Evolutionary conservation across 2,888 invertebrate genomes (phyloP).

Genomic region (Cyclophora punctaria): DNA sequence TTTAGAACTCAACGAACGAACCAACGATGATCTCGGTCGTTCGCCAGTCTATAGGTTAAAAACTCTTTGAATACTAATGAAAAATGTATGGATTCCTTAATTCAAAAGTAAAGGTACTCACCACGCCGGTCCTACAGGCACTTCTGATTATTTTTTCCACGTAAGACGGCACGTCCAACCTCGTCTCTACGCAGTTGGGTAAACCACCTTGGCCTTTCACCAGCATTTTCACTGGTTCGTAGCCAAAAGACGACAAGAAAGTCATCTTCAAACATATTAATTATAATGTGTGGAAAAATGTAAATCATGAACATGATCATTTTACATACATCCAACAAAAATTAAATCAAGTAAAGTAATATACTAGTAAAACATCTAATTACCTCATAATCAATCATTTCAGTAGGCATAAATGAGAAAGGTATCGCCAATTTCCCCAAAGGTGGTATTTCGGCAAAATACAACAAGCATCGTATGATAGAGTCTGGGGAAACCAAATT

Average conservation of each 20-base stretch:
- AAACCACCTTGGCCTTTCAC: constrained; percentile 63
- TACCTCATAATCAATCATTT: constrained; percentile 62
- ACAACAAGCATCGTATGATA: constrained; percentile 52
- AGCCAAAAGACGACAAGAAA: constrained; percentile 60
- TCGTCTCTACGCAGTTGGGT: constrained; percentile 56
- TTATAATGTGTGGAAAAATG: too few species aligned
- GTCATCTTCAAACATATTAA: constrained; percentile 28
- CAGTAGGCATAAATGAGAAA: constrained; percentile 62
- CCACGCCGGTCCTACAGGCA: constrained; percentile 43
- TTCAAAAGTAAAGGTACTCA: constrained; percentile 24
- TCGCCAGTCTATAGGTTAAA: too few species aligned
- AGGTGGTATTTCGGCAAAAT: constrained; percentile 64
- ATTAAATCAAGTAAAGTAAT: too few species aligned
- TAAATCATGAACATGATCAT: too few species aligned
- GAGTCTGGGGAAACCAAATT: constrained; percentile 39
- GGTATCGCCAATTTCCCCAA: constrained; percentile 61
- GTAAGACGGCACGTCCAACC: constrained; percentile 55
- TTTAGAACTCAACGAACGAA: too few species aligned
- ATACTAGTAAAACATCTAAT: not conserved
- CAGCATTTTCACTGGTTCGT: constrained; percentile 52
- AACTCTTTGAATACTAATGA: too few species aligned
- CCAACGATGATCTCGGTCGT: too few species aligned
- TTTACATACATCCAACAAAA: too few species aligned
- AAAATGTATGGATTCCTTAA: too few species aligned
- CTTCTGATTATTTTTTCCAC: constrained; percentile 45